Evolutionary conservation across 2,888 invertebrate genomes (phyloP).

Genomic region (Xestoiulus laeticollis): DNA sequence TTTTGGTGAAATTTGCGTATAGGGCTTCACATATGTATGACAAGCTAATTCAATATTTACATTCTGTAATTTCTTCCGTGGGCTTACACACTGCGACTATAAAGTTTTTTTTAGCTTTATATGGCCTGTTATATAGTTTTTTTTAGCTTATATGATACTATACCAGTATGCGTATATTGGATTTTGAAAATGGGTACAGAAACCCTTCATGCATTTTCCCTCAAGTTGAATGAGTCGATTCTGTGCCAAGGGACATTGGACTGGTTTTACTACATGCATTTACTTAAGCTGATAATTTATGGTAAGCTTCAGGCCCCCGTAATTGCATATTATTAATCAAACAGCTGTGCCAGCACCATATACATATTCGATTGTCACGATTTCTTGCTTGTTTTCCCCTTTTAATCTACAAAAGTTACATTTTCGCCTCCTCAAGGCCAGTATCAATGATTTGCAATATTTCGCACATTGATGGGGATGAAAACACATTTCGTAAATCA

Average conservation of each 20-base stretch:
- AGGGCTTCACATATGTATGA: not conserved
- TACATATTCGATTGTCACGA: constrained; percentile 21
- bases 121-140: not conserved
- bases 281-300: constrained; percentile 28
- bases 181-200: constrained; percentile 13
- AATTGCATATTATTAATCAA: constrained; percentile 15
- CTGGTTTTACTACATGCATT: constrained; percentile 2
- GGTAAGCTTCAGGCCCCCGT: not conserved
- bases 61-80: not conserved
- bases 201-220: not conserved
- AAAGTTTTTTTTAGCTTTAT: not conserved
- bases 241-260: not conserved
- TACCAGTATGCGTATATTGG: not conserved
- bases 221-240: constrained; percentile 21
- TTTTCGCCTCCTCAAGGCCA: not conserved
- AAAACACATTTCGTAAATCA: not conserved
- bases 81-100: not conserved
- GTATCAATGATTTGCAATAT: not conserved
- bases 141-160: not conserved
- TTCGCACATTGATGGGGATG: not conserved
- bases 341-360: not conserved
- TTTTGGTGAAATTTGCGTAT: not conserved
- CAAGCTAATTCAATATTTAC: constrained; percentile 13
- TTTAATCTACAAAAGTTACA: not conserved
- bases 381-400: not conserved